Evolutionary conservation across 1,140 invertebrate species (phyloP).

Genomic region (Plutomurus gul): DNA sequence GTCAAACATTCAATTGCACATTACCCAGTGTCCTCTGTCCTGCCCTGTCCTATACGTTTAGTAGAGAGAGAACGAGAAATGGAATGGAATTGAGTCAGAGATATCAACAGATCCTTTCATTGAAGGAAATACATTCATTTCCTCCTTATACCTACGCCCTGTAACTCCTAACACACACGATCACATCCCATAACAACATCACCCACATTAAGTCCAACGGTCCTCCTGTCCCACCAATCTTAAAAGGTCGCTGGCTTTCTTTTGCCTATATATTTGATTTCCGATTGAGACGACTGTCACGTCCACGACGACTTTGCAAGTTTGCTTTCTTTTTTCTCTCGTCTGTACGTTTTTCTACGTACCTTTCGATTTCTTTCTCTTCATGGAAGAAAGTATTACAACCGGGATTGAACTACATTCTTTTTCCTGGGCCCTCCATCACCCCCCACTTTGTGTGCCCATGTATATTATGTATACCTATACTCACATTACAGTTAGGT

Average conservation of each 20-base stretch:
- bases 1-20: not conserved
- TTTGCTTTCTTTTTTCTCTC: not conserved
- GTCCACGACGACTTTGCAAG: conserved; percentile 20
- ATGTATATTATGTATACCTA: no score
- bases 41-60: not conserved
- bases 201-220: conserved; percentile 1
- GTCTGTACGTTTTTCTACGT: not conserved
- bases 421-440: not conserved
- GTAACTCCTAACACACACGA: no score
- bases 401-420: conserved; percentile 3
- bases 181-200: not conserved
- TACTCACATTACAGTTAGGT: no score
- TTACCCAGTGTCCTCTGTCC: not conserved
- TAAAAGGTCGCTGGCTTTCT: no score
- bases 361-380: not conserved
- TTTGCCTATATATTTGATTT: no score
- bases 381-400: not conserved
- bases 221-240: no score
- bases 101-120: conserved; percentile 15
- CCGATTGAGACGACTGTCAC: not conserved
- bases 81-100: not conserved
- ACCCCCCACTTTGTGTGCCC: not conserved
- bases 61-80: no score
- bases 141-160: not conserved
- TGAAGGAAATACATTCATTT: conserved; percentile 13